Evolutionary conservation across 2,888 invertebrate species (phyloP).

Genomic region (Agapostemon virescens): DNA sequence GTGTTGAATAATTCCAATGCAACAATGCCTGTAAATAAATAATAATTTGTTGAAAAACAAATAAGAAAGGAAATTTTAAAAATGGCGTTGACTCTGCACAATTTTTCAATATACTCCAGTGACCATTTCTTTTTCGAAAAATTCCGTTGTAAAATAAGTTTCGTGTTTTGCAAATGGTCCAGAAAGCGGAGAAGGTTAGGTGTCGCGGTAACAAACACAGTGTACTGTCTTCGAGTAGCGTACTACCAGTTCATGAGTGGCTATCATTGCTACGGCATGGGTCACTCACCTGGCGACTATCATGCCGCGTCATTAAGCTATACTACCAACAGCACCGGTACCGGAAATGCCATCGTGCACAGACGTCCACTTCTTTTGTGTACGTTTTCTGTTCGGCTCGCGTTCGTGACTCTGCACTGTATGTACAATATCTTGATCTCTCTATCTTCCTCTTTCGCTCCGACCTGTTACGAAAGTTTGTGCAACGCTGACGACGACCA

Average conservation of each 20-base stretch:
- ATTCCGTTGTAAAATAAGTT: neutral
- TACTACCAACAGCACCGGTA: constrained; percentile 49
- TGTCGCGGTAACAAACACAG: constrained; percentile 17
- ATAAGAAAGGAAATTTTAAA: too few relatives aligned
- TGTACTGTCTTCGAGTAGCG: constrained; percentile 28
- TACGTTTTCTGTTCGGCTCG: constrained; percentile 7
- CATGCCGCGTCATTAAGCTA: constrained; percentile 72
- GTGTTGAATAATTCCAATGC: too few relatives aligned
- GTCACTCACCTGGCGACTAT: constrained; percentile 75
- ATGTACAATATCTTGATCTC: constrained; percentile 40
- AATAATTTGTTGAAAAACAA: too few relatives aligned
- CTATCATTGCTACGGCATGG: constrained; percentile 68
- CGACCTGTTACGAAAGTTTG: constrained; percentile 10
- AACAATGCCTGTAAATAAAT: too few relatives aligned
- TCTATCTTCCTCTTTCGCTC: constrained; percentile 11
- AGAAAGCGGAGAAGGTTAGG: neutral
- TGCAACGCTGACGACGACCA: constrained; percentile 2
- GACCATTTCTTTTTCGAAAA: too few relatives aligned
- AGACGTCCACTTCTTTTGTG: constrained; percentile 62
- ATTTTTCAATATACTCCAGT: too few relatives aligned
- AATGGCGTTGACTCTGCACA: too few relatives aligned
- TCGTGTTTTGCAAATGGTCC: neutral
- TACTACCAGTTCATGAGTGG: constrained; percentile 52
- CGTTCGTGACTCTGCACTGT: constrained; percentile 47
- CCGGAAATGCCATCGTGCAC: constrained; percentile 65